phyloP scores from a whole-genome alignment of 2,113 vertebrate genomes.

The Scortum barcoo region DNA sequence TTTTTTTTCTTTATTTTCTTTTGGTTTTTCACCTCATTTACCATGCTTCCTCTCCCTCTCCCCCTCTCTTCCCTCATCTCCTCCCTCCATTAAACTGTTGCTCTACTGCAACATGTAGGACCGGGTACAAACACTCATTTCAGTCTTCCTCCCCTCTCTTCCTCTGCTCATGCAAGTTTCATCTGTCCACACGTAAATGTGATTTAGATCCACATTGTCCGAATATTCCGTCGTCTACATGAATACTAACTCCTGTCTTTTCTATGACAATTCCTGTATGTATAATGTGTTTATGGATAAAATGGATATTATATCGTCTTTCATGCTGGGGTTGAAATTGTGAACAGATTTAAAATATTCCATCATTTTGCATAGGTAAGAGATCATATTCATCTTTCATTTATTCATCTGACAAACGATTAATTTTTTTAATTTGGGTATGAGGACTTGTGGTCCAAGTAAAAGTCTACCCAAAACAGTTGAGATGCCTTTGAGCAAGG shows the following conservation, averaged over 20 bases:
- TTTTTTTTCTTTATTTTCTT: background rate
- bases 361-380: background rate
- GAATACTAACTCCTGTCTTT: background rate
- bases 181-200: background rate
- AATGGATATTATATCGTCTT: background rate
- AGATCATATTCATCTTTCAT: too few relatives aligned
- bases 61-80: background rate
- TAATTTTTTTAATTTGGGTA: background rate
- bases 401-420: too few relatives aligned
- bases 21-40: conserved; percentile 5
- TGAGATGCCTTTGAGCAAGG: background rate
- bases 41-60: background rate
- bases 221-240: background rate
- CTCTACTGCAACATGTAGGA: background rate
- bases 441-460: background rate
- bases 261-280: background rate
- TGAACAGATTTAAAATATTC: background rate
- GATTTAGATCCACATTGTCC: background rate
- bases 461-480: background rate
- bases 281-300: background rate
- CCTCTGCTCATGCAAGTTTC: background rate
- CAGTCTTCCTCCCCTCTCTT: background rate
- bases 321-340: background rate
- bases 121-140: background rate
- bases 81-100: background rate